Base-by-base conservation (phyloP, 2,113 vertebrate genomes). In the Ancistrus triradiatus region DNA sequence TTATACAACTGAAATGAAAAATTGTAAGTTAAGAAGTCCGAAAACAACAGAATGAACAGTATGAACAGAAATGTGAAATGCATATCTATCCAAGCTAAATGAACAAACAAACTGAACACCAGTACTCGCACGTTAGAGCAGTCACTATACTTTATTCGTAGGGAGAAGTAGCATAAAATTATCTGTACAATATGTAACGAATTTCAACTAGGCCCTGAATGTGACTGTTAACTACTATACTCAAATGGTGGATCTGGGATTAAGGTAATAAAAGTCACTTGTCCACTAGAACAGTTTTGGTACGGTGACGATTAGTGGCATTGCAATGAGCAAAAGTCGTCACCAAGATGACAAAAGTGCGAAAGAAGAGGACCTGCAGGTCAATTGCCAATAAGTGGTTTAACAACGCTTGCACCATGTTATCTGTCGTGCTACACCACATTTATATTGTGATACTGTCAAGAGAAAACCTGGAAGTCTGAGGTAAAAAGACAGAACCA, bases 101-200 rank as follows among this genome's bases (percentile, higher is more conserved):
- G 27, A 3, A 31, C 11, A 46, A 46, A 46, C 43, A 19, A 18
- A 46, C 18, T 9, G 17, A 9, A 72, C 61, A 59, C n/a, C n/a
- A n/a, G n/a, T n/a, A n/a, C n/a, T n/a, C n/a, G n/a, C n/a, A n/a
- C 43, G 50, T 69, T 44, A 69, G 70, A 88, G 86, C 91, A 86
- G 87, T 92, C 89, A 90, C 83, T 83, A 81, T 80, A 83, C 72
- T 85, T 92, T 86, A 90, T 86, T 86, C 75, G 88, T 90, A 62
- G 81, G 84, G 84, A 67, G 59, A 66, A 78, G 85, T 89, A 90
- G 90, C 90, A 93, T 93, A 93, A 90, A 91, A 85, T 90, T 85
- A 24, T 91, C 90, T 94, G 85, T 93, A 94, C 91, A 93, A 89
- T 93, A 93, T 92, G 92, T 89, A 91, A 92, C 90, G 88, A 91